A percentile compares a stretch with the other conserved stretches of the same genome.
These are phyloP conservation scores for Cygnus buccinator DNA, from an alignment of 2,113 vertebrate genomes.

Conservation along the genomic window DNA sequence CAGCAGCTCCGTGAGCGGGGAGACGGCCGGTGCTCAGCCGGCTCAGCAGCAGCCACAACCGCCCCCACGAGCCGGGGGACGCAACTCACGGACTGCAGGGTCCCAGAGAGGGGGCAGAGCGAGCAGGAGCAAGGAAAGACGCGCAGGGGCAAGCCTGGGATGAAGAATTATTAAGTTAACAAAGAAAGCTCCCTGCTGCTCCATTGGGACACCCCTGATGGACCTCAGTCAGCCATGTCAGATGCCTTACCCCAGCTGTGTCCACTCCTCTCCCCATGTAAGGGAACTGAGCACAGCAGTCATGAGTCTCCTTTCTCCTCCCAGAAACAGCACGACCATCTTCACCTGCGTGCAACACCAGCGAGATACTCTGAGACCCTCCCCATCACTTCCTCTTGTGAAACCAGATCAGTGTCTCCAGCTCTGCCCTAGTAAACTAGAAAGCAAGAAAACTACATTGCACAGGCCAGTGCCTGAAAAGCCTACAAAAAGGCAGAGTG, in stretches of 20 bases:
- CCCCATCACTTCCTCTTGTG: neutral
- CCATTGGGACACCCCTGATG: neutral
- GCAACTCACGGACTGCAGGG: constrained; percentile 61
- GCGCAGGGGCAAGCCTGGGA: neutral
- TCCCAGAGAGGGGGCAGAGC: constrained; percentile 59
- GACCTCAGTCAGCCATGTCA: rapidly evolving
- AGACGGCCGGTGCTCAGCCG: constrained; percentile 71
- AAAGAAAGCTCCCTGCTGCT: neutral
- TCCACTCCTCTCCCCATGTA: rapidly evolving
- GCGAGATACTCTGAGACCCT: neutral
- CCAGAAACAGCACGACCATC: neutral
- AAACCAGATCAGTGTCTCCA: neutral
- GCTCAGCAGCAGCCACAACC: constrained; percentile 48
- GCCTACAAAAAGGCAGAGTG: neutral
- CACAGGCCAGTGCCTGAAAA: neutral
- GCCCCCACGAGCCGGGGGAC: constrained; percentile 51
- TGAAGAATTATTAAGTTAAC: constrained; percentile 11
- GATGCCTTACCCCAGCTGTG: neutral
- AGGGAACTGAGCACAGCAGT: neutral
- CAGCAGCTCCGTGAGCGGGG: constrained; percentile 4
- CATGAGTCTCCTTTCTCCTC: neutral
- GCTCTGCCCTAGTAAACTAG: neutral
- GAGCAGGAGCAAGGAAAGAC: neutral
- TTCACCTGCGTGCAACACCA: neutral
- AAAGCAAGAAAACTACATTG: neutral